These are phyloP conservation scores for Tachycineta bicolor DNA, from an alignment of 2,113 vertebrate genomes.

Conservation along the genomic window DNA sequence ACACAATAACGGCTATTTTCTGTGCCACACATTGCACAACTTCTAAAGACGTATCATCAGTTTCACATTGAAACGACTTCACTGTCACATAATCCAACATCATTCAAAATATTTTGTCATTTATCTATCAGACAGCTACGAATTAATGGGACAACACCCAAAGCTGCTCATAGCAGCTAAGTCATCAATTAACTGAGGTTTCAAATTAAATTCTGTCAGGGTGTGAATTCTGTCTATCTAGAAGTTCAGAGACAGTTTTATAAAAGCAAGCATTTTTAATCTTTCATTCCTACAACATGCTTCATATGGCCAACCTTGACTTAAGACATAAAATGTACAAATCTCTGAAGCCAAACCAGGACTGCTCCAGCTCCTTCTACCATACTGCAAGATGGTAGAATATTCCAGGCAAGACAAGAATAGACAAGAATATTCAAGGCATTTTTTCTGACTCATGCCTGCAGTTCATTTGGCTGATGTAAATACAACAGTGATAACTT, in stretches of 20 bases:
- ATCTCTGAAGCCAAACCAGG: background rate
- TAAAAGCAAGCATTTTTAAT: background rate
- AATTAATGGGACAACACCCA: background rate
- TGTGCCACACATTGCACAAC: background rate
- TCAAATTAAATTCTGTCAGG: background rate
- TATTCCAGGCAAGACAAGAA: background rate
- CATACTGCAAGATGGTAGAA: background rate
- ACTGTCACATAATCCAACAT: background rate
- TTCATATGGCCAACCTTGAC: background rate
- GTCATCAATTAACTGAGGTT: background rate
- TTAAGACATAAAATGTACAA: background rate
- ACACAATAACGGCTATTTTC: fast-evolving
- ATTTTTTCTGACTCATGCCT: background rate
- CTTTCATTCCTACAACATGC: background rate
- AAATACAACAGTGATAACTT: background rate
- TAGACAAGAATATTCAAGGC: background rate
- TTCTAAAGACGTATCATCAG: background rate
- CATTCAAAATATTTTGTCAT: background rate
- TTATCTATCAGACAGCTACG: background rate
- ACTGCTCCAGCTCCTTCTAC: background rate
- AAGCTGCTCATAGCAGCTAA: background rate
- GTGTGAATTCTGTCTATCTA: background rate
- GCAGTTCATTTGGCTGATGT: background rate
- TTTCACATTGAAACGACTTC: background rate
- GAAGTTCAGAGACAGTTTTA: background rate